Percentiles rank a stretch among this genome's conserved stretches.
Conservation (phyloP, 2,797 vertebrate genomes). For the Clarias fuscus region DNA sequence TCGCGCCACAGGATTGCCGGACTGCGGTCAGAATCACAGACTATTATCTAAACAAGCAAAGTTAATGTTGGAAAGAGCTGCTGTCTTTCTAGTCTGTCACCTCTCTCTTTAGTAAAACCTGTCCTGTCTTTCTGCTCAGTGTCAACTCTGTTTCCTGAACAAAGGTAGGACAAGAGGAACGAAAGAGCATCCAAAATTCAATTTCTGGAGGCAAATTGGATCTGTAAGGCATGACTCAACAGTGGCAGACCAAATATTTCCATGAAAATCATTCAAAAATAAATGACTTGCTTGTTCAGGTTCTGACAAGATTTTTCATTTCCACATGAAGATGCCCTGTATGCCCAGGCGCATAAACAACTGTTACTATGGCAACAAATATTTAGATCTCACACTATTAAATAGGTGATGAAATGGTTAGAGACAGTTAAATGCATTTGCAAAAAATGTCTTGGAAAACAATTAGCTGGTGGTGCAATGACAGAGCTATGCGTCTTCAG, state of each 20-base stretch:
- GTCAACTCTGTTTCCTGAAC: conserved; percentile 25
- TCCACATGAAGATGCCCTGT: conserved; percentile 29
- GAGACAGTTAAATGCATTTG: background rate
- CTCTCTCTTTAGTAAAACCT: background rate
- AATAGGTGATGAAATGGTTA: conserved; percentile 5
- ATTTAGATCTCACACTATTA: conserved; percentile 38
- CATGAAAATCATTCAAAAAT: conserved; percentile 47
- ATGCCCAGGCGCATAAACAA: conserved; percentile 34
- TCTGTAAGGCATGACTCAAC: conserved; percentile 35
- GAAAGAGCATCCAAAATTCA: conserved; percentile 11
- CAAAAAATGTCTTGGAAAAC: background rate
- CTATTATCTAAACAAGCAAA: conserved; percentile 63
- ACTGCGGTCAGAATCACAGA: conserved; percentile 62
- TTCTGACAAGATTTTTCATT: conserved; percentile 35
- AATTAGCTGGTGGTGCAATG: background rate
- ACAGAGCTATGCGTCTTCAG: background rate
- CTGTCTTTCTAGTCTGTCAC: conserved; percentile 17
- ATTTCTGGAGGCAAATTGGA: conserved; percentile 15
- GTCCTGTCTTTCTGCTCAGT: conserved; percentile 24
- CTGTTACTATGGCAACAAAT: conserved; percentile 47
- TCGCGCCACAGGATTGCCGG: conserved; percentile 67
- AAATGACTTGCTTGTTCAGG: conserved; percentile 32
- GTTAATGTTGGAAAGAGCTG: conserved; percentile 41
- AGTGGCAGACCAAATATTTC: conserved; percentile 46
- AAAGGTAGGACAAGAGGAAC: background rate